Evolutionary conservation across 1,140 invertebrate species (phyloP).

Genomic region (Drosophila jambulina): DNA sequence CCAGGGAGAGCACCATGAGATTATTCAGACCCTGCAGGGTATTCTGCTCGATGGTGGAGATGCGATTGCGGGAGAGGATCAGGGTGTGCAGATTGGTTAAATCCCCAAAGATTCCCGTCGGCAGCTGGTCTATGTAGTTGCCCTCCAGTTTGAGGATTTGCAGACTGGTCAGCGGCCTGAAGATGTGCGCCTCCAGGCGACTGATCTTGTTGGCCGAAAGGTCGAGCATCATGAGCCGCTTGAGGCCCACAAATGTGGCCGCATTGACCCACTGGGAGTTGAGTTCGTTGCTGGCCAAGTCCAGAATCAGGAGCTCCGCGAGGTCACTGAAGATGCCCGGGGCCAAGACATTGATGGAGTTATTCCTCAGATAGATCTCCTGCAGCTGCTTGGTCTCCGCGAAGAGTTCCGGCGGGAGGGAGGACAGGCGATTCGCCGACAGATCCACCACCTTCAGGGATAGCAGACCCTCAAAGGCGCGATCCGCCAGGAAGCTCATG

Average conservation of each 20-base stretch:
- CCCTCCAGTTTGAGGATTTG: conserved; percentile 93
- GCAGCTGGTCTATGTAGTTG: conserved; percentile 92
- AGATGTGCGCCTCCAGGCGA: conserved; percentile 91
- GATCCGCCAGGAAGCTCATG: conserved; percentile 92
- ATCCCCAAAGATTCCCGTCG: conserved; percentile 93
- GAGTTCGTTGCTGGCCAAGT: conserved; percentile 94
- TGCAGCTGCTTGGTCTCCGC: conserved; percentile 91
- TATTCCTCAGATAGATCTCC: conserved; percentile 93
- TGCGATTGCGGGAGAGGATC: conserved; percentile 93
- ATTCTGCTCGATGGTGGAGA: conserved; percentile 91
- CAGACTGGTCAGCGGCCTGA: conserved; percentile 92
- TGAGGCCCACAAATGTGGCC: conserved; percentile 93
- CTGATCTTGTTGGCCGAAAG: conserved; percentile 92
- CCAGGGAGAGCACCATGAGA: conserved; percentile 91
- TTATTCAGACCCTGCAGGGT: conserved; percentile 92
- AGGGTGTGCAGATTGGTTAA: conserved; percentile 93
- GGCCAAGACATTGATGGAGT: conserved; percentile 94
- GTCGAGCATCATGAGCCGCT: conserved; percentile 92
- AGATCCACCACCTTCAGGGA: conserved; percentile 92
- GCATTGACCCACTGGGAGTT: conserved; percentile 94
- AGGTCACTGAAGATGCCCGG: conserved; percentile 94
- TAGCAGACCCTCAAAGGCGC: conserved; percentile 92
- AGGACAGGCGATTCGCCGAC: conserved; percentile 92
- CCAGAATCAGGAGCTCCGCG: conserved; percentile 92
- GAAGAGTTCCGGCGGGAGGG: conserved; percentile 93